Conservation (phyloP, 2,888 invertebrate species). For the Strigamia transsilvanica region DNA sequence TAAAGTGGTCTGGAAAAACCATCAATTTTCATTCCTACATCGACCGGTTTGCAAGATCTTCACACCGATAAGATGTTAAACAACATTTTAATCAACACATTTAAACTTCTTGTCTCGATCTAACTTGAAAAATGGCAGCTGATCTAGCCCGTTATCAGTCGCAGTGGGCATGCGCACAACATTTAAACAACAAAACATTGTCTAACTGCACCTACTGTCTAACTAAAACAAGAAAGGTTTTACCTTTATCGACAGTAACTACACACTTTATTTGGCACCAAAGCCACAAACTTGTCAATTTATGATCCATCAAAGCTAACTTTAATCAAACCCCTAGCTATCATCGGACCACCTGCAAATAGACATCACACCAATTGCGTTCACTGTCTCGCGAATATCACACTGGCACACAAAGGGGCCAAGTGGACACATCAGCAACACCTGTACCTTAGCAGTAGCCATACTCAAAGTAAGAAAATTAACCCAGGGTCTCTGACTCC, state of each 20-base stretch:
- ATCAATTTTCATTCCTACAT: too few relatives aligned
- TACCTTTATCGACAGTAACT: not conserved
- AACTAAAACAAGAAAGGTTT: not conserved
- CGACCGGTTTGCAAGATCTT: too few relatives aligned
- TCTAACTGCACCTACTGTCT: too few relatives aligned
- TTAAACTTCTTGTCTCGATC: too few relatives aligned
- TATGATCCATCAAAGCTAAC: slow-evolving; percentile 40
- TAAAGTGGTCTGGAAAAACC: too few relatives aligned
- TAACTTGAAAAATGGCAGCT: too few relatives aligned
- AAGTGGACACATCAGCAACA: slow-evolving; percentile 43
- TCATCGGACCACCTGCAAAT: slow-evolving; percentile 44
- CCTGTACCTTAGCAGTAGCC: slow-evolving; percentile 27
- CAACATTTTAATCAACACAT: too few relatives aligned
- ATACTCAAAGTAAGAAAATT: slow-evolving; percentile 41
- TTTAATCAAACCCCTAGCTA: slow-evolving; percentile 33
- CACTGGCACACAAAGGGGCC: slow-evolving; percentile 23
- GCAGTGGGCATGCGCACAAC: too few relatives aligned
- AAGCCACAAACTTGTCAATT: slow-evolving; percentile 32
- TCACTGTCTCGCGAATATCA: slow-evolving; percentile 37
- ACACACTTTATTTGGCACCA: not conserved
- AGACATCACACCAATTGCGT: slow-evolving; percentile 26
- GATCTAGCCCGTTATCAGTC: too few relatives aligned
- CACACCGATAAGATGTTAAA: too few relatives aligned
- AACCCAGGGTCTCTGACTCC: slow-evolving; percentile 44
- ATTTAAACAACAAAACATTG: too few relatives aligned